Evolutionary conservation across 2,888 invertebrate genomes (phyloP), one percentile per base, ranked within the genome.

Genomic region (Macrophya annulata): DNA sequence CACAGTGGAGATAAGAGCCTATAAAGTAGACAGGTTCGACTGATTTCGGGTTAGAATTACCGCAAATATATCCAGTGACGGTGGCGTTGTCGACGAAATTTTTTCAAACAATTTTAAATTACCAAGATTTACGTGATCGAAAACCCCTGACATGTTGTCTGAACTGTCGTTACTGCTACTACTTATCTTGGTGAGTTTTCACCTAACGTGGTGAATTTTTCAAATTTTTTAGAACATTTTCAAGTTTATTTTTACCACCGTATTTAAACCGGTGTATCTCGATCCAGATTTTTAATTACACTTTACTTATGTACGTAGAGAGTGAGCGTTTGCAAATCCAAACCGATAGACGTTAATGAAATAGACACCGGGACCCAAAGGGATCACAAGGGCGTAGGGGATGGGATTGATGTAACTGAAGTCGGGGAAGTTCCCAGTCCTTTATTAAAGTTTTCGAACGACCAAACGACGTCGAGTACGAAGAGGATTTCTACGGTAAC

Each of bases 271-370:
- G 31, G 25, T 12, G 65, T 31, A 6, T 25, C 15, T 65, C 10
- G 25, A 62, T 62, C 25, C 10, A 12, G 25, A 0, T 37, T 68
- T 51, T 4, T 55, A 25, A 77, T 77, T 48, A 21, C 51, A 15
- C 15, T 37, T 9, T 77, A 51, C n/a, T 37, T 25, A 12, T 71
- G 31, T 17, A 45, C 37, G 12, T 68, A 83, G 83, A 25, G 48
- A 17, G 74, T n/a, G 31, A n/a, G 15, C 17, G 74, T 31, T 3
- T 31, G 31, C 10, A 62, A n/a, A 40, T 86, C 89, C 12, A 89
- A 88, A 25, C 90, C 92, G 15, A 0, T 89, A n/a, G 68, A 68
- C 25, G 37, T 74, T 10, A 90, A 90, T 84, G 87, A 89, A 65
- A 87, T 90, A 79, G 87, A 90, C 51, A 43, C 87, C 45, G 87